Base-by-base conservation (phyloP, 2,113 vertebrate species). In the Cranoglanis bouderius region DNA sequence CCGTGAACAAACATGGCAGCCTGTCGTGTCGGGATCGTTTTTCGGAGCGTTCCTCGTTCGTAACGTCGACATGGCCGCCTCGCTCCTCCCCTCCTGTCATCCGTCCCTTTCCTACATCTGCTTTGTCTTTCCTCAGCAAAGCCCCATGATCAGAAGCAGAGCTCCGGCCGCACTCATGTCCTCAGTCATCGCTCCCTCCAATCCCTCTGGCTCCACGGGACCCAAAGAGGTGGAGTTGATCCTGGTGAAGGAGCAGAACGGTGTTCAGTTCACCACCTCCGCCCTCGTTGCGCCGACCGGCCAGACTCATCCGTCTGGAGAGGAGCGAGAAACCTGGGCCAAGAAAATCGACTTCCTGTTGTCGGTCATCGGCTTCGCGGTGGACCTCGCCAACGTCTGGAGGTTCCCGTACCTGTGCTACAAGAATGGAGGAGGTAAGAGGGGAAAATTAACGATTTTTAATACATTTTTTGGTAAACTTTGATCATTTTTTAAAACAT, bases 291-390 rank as follows among this genome's bases (percentile, higher is more conserved):
- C 92, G 72, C 93, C 95, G 0, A 72, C 92, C 4, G 86, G 86
- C 51, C 90, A 90, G 21, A 91, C 90, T 5, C 80, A 78, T 78
- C 89, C 90, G 0, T 90, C 91, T 46, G 92, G 92, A 74, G 96
- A 94, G 70, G 96, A 97, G 83, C 92, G 97, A 0, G 97, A 98
- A 93, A 98, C 97, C 74, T 98, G 97, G 97, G 94, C 96, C 75
- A 97, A 97, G 94, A 98, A 98, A 89, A 96, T 97, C 0, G 97
- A 98, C 94, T 98, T 98, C 87, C 96, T 98, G 26, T 94, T 98
- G 21, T 98, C 97, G 0, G 97, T 98, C 89, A 97, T 98, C 0
- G 97, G 97, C 84, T 97, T 98, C 1, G 97, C 97, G 0, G 97
- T 97, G 90, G 97, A 98, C 91, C 95, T 98, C 18, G 97, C 97